Evolutionary conservation across 2,797 vertebrate genomes (phyloP), one percentile per base, ranked within the genome.

Genomic region (Nyctibius grandis): DNA sequence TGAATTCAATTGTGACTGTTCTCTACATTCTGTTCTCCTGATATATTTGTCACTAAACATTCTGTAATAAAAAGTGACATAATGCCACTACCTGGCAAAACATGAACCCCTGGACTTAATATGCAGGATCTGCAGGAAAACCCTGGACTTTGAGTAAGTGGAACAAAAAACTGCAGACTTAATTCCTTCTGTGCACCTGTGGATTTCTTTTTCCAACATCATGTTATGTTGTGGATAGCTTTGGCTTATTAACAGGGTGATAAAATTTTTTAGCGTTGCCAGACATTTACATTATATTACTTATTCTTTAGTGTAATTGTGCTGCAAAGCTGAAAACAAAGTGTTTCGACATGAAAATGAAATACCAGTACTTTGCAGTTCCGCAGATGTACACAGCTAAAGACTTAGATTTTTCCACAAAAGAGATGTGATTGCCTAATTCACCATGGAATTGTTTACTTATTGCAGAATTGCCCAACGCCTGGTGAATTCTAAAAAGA

Each of bases 381-480:
- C 36, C 5, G 0, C 68, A 59, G 86, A 85, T 47, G 54, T 42
- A 74, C 15, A 22, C 20, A 68, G 36, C 34, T 87, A 9, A 79
- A 82, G 56, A 82, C 48, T 42, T 38, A 40, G 68, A 89, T 44
- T 91, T 94, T 94, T 89, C 81, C 81, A 85, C 74, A 94, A 72
- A 76, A 95, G 81, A 70, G n/a, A 77, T 34, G 48, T 59, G 91
- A 96, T 93, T 94, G 78, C 36, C 57, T 88, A 88, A 95, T 94
- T 96, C 78, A 72, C 63, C 72, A 78, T 68, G 76, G 93, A 89
- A 89, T 92, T 93, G 88, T 96, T 96, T 95, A 91, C 76, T 96
- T 91, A 72, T 69, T 88, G 56, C 48, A 91, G 91, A 91, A 63
- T 77, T 95, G 81, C 79, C 78, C 86, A 79, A 47, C 5, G 14